Evolutionary conservation across 2,888 invertebrate genomes (phyloP).

Genomic region (Coleophora deauratella): DNA sequence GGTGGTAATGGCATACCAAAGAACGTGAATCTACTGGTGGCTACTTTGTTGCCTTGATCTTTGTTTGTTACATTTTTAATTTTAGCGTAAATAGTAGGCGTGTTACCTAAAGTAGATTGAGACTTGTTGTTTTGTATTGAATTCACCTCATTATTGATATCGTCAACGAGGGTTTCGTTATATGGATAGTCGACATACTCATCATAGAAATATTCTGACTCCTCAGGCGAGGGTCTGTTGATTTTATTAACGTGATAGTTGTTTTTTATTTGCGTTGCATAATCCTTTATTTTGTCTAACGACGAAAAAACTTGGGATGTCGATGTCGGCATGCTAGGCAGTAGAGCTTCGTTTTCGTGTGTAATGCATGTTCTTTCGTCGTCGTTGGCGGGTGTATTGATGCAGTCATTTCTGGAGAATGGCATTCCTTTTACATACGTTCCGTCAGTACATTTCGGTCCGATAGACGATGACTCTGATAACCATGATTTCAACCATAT

Average conservation of each 20-base stretch:
- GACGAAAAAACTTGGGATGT: slow-evolving; percentile 67
- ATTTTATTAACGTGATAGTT: slow-evolving; percentile 61
- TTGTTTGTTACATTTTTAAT: slow-evolving; percentile 51
- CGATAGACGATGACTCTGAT: slow-evolving; percentile 81
- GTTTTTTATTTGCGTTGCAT: slow-evolving; percentile 55
- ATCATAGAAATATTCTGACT: slow-evolving; percentile 88
- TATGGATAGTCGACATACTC: slow-evolving; percentile 87
- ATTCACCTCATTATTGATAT: slow-evolving; percentile 44
- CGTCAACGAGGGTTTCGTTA: slow-evolving; percentile 70
- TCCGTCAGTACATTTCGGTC: slow-evolving; percentile 87
- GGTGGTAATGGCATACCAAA: slow-evolving; percentile 88
- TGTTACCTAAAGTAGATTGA: slow-evolving; percentile 69
- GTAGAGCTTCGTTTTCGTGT: slow-evolving; percentile 80
- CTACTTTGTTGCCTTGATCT: slow-evolving; percentile 49
- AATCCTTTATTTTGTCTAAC: slow-evolving; percentile 72
- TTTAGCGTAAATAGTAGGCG: slow-evolving; percentile 67
- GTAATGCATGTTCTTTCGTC: slow-evolving; percentile 75
- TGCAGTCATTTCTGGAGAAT: slow-evolving; percentile 81
- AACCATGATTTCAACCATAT: slow-evolving; percentile 90
- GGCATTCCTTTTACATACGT: slow-evolving; percentile 82
- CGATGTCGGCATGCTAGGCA: slow-evolving; percentile 69
- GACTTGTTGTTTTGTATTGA: slow-evolving; percentile 39
- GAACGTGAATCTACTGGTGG: slow-evolving; percentile 81
- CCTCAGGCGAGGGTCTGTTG: slow-evolving; percentile 79
- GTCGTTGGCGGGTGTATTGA: slow-evolving; percentile 54